Base-by-base conservation (phyloP, 2,888 invertebrate genomes). In the Thymelicus sylvestris region DNA sequence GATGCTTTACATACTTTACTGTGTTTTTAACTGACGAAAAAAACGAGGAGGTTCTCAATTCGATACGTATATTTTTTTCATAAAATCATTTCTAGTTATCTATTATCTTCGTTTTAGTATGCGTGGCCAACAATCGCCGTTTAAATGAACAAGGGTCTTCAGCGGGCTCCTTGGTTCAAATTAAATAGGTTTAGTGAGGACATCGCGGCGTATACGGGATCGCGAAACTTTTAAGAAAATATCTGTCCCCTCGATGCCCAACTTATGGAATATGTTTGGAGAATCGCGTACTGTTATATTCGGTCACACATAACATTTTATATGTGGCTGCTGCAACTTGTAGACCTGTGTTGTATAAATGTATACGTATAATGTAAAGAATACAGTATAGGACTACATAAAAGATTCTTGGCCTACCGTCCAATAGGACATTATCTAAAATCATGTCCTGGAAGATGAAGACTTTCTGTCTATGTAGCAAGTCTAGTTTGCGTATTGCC, bases 131-230 rank as follows among this genome's bases (percentile, higher is more conserved):
- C 85, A 86, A 81, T 83, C 79, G 85, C 83, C 82, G 82, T 86
- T 84, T 83, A 86, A 89, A 85, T 83, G 88, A 85, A 83, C 86
- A 86, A 86, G 86, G 81, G 83, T 82, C 83, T 86, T 82, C 81
- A 79, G 80, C 79, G 82, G 86, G 80, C 83, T 83, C 86, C 86
- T 88, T 86, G 86, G 84, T 83, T 79, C 81, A 83, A 86, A 89
- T 89, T 87, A 88, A 89, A 85, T 84, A 87, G 85, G 85, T 86
- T 87, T 83, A 84, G 81, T 82, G 82, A 79, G 76, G 77, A 72
- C 72, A 66, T 66, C 31, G 72, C 62, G 38, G 24, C 31, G 8
- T 69, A 57, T 69, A 64, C 68, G 57, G 48, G 63, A 64, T 57
- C 44, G 41, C 47, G 44, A 31, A 44, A 41, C 15, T 52, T 63